A percentile compares a stretch with the other conserved stretches of the same genome.
Conservation (phyloP, 1,140 invertebrate genomes). For the Oryzaephilus surinamensis region DNA sequence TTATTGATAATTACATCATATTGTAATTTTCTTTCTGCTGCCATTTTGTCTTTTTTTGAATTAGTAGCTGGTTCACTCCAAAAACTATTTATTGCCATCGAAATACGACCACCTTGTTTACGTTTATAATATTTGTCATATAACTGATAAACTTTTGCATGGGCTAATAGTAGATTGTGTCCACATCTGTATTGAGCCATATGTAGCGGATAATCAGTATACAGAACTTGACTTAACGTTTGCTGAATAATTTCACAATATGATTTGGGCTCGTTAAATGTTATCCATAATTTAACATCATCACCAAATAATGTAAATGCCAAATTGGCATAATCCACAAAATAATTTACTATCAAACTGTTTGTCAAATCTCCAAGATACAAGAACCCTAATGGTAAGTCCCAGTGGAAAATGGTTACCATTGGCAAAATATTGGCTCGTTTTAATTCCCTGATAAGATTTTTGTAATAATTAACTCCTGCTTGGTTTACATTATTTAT, state of each 20-base stretch:
- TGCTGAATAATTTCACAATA: no score
- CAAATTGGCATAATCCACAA: conserved; percentile 29
- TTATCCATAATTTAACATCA: conserved; percentile 39
- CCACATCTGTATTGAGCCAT: conserved; percentile 17
- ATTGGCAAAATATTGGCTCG: conserved; percentile 49
- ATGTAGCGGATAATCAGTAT: background rate
- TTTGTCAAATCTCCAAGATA: conserved; percentile 32
- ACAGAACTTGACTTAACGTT: no score
- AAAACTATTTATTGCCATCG: conserved; percentile 3
- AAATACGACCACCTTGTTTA: conserved; percentile 15
- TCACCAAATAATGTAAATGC: conserved; percentile 21
- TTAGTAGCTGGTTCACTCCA: conserved; percentile 30
- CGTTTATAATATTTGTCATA: conserved; percentile 22
- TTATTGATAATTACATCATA: conserved; percentile 25
- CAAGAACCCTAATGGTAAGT: conserved; percentile 29
- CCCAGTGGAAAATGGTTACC: conserved; percentile 40
- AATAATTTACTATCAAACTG: conserved; percentile 24
- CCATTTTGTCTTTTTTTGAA: conserved; percentile 34
- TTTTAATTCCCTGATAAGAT: conserved; percentile 46
- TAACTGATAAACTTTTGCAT: conserved; percentile 20
- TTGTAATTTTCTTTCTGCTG: conserved; percentile 37
- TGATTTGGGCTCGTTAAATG: conserved; percentile 41
- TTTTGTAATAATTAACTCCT: conserved; percentile 52
- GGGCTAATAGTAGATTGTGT: conserved; percentile 22
- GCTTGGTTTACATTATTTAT: conserved; percentile 25